Evolutionary conservation across 2,888 invertebrate genomes (phyloP).

Genomic region (Cynaeus angustus): DNA sequence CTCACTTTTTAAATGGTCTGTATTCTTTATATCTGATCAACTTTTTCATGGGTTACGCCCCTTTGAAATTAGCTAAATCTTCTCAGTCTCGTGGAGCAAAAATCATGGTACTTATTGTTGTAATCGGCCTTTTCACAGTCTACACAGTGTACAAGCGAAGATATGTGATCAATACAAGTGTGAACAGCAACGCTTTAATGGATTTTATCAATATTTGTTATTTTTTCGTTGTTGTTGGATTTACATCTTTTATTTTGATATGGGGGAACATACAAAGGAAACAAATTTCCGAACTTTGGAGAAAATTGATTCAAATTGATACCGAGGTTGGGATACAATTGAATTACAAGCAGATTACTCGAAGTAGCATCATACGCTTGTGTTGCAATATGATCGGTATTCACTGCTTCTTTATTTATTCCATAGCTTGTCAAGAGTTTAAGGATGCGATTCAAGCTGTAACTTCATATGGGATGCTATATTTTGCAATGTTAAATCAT

Average conservation of each 20-base stretch:
- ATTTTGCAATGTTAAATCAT: constrained; percentile 17
- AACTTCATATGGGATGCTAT: constrained; percentile 9
- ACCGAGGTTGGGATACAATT: neutral
- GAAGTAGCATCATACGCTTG: neutral
- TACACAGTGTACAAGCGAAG: neutral
- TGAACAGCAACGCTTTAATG: neutral
- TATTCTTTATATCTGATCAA: neutral
- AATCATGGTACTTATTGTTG: neutral
- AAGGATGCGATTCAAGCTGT: constrained; percentile 8
- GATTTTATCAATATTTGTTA: constrained; percentile 22
- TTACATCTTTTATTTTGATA: constrained; percentile 10
- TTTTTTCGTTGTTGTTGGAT: constrained; percentile 4
- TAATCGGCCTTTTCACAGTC: neutral
- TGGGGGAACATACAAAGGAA: constrained; percentile 7
- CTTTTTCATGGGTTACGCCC: neutral
- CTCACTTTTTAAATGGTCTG: neutral
- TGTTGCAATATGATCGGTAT: neutral
- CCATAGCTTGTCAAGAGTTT: constrained; percentile 10
- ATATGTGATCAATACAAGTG: constrained; percentile 1
- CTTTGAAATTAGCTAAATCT: neutral
- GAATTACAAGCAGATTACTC: constrained; percentile 12
- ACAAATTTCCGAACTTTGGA: constrained; percentile 17
- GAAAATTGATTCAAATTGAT: neutral
- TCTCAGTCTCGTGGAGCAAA: too few species aligned
- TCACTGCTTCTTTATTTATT: constrained; percentile 6